These are phyloP conservation scores for Silvanus unidentatus DNA, from an alignment of 2,888 invertebrate genomes.

Conservation along the genomic window DNA sequence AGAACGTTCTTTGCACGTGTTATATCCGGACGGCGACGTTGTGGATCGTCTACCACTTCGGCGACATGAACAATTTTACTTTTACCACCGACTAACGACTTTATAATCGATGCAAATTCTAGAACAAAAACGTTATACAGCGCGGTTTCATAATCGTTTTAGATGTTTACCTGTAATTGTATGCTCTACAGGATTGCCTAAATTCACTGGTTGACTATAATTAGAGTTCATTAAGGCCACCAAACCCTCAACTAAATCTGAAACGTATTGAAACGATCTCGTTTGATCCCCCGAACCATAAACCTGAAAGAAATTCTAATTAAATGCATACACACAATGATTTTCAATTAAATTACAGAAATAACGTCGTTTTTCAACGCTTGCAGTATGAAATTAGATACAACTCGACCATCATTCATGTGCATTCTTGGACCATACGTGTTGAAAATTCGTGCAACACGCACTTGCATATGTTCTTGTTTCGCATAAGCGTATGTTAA, in stretches of 20 bases:
- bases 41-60: slow-evolving; percentile 94
- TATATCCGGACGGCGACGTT: slow-evolving; percentile 90
- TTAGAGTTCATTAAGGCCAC: slow-evolving; percentile 90
- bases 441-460: slow-evolving; percentile 97
- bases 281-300: slow-evolving; percentile 88
- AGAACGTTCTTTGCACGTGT: slow-evolving; percentile 76
- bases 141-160: neutral
- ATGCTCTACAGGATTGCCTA: slow-evolving; percentile 98
- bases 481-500: slow-evolving; percentile 94
- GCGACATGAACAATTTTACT: slow-evolving; percentile 78
- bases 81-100: slow-evolving; percentile 75
- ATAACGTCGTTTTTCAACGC: slow-evolving; percentile 91
- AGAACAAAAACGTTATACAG: slow-evolving; percentile 31
- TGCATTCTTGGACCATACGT: slow-evolving; percentile 99
- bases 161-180: slow-evolving; percentile 71
- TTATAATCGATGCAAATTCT: slow-evolving; percentile 85
- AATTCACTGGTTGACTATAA: slow-evolving; percentile 87
- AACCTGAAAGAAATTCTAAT: slow-evolving; percentile 47
- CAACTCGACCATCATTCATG: slow-evolving; percentile 96
- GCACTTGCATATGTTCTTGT: slow-evolving; percentile 90
- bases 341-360: slow-evolving; percentile 59
- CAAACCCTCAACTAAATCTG: slow-evolving; percentile 93
- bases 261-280: slow-evolving; percentile 96
- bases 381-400: slow-evolving; percentile 97
- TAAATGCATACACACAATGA: neutral